Evolutionary conservation across 2,888 invertebrate species (phyloP), one percentile per base, ranked within the genome.

Genomic region (Caenorhabditis afra): DNA sequence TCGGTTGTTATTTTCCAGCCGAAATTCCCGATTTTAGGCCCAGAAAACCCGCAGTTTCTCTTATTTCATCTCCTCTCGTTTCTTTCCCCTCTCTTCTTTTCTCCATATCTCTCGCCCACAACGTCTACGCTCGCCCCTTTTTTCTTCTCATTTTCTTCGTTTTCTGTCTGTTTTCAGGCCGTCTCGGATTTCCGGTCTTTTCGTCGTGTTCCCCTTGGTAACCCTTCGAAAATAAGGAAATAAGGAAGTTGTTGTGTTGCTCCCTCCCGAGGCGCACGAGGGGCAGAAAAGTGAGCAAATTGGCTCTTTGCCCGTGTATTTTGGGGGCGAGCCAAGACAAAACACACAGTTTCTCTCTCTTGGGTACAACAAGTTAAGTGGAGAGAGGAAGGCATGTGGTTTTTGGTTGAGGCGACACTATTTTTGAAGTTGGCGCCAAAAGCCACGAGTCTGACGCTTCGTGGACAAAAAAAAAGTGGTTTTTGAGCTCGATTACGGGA

Each of bases 341-440:
- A 52, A 52, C 52, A 52, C 52, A 52, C 8, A 29, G 29, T 29
- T 47, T 47, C n/a, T 5, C 47, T 5, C 8, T 23, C 5, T 14
- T 16, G 47, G 35, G 29, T 49, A 29, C 47, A 29, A 29, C 29
- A 49, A 37, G 23, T 20, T 29, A 29, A 47, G 29, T 59, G 41
- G 45, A 47, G 14, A 44, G 5, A 44, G 23, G n/a, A 11, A 23
- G 23, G 11, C 23, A 23, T 29, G 29, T 52, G 52, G 23, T 29
- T 52, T 14, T 52, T 14, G 52, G 41, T 41, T 11, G 14, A 41
- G 41, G 22, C 22, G 22, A 20, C 12, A 41, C 29, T 52, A 52
- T 52, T 52, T 52, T 52, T 52, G 52, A n/a, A 35, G 16, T 35
- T 35, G 52, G 52, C 52, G 52, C 52, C 52, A 52, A 22, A 49